A percentile compares a stretch with the other conserved stretches of the same genome.
These are phyloP conservation scores for Rhinoderma darwinii DNA, from an alignment of 2,113 vertebrate species.

Conservation along the genomic window DNA sequence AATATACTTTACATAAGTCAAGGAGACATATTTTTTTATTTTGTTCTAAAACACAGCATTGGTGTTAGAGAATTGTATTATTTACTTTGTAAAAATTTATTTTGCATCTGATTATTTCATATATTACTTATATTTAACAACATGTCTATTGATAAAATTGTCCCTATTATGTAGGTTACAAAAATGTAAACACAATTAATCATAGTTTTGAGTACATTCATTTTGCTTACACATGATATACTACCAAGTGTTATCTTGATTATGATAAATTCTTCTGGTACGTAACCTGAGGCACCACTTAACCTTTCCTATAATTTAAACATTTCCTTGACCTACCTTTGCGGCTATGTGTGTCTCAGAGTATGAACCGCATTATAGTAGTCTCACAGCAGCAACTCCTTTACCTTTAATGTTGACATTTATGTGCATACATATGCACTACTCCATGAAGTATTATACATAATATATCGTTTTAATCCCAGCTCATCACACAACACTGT, in stretches of 20 bases:
- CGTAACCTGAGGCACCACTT: not conserved
- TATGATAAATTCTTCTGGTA: not conserved
- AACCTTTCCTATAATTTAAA: not conserved
- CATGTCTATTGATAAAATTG: not conserved
- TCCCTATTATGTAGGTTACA: not conserved
- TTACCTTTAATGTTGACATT: not conserved
- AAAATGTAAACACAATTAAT: not conserved
- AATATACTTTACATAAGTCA: too few species aligned
- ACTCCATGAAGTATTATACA: conserved; percentile 3
- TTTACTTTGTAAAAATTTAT: too few species aligned
- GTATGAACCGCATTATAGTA: not conserved
- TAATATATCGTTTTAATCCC: conserved; percentile 4
- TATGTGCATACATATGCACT: conserved; percentile 3
- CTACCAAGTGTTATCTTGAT: not conserved
- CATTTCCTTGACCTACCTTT: conserved; percentile 10
- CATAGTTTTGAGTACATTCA: not conserved
- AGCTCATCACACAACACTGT: not conserved
- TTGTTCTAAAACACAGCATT: too few species aligned
- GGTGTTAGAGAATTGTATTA: too few species aligned
- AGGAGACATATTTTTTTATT: too few species aligned
- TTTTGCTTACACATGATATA: not conserved
- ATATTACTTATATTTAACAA: too few species aligned
- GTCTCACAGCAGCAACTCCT: not conserved
- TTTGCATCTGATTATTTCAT: too few species aligned
- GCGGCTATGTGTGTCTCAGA: not conserved